These are phyloP conservation scores for Phrynosoma platyrhinos DNA, from an alignment of 2,113 vertebrate genomes.

Conservation along the genomic window DNA sequence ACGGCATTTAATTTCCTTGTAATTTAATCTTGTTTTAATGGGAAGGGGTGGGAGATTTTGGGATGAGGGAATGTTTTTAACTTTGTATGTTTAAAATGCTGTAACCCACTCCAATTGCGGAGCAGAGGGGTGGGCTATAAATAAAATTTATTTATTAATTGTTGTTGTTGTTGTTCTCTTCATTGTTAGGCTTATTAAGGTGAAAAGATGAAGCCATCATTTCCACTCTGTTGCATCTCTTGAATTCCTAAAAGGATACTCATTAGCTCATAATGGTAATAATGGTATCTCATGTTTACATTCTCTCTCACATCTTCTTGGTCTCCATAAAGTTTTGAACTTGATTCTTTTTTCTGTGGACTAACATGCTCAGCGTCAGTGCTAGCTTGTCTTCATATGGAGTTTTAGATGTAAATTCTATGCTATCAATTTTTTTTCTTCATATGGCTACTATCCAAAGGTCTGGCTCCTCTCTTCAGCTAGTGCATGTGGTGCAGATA, in stretches of 20 bases:
- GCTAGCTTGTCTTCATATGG: not conserved
- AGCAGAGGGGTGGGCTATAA: too few species aligned
- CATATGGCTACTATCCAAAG: not conserved
- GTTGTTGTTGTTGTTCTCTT: slow-evolving; percentile 32
- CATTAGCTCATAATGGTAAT: slow-evolving; percentile 47
- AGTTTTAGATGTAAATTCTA: not conserved
- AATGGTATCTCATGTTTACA: slow-evolving; percentile 16
- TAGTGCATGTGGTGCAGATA: not conserved
- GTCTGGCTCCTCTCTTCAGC: not conserved
- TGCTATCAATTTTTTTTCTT: not conserved
- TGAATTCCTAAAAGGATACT: slow-evolving; percentile 47
- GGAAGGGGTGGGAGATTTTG: too few species aligned
- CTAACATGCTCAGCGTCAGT: not conserved
- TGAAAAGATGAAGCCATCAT: slow-evolving; percentile 22
- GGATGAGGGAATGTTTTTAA: too few species aligned
- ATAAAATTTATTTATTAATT: too few species aligned
- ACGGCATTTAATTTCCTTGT: too few species aligned
- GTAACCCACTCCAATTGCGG: too few species aligned
- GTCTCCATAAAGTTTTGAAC: not conserved
- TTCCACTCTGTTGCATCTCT: slow-evolving; percentile 34
- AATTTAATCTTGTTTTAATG: too few species aligned
- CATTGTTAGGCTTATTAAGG: slow-evolving; percentile 37
- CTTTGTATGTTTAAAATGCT: too few species aligned
- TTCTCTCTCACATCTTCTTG: slow-evolving; percentile 4
- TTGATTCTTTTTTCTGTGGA: not conserved